phyloP scores from a whole-genome alignment of 2,888 invertebrate species.

The Oscheius sp. region DNA sequence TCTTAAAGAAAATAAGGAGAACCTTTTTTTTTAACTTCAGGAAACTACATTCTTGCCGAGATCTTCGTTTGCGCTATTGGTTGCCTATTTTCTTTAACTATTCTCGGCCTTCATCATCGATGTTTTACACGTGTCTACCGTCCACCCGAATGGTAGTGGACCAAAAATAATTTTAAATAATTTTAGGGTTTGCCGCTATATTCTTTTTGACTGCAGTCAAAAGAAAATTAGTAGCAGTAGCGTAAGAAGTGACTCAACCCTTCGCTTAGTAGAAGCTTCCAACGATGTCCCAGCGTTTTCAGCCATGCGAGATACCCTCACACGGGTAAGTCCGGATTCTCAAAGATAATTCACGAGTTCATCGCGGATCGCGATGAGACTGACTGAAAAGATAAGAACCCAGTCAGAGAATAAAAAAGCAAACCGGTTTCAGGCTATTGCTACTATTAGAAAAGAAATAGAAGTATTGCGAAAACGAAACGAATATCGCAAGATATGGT shows the following conservation, averaged over 20 bases:
- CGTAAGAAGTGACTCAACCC: background rate
- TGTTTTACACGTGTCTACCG: constrained; percentile 19
- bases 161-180: too few species aligned
- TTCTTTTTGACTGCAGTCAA: constrained; percentile 11
- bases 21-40: constrained; percentile 21
- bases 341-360: background rate
- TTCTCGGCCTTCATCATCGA: constrained; percentile 25
- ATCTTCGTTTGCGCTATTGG: constrained; percentile 31
- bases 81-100: constrained; percentile 24
- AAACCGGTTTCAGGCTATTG: constrained; percentile 21
- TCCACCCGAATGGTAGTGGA: constrained; percentile 30
- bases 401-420: background rate
- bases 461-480: background rate
- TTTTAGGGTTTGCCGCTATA: constrained; percentile 19
- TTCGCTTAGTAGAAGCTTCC: background rate
- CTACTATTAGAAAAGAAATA: constrained; percentile 18
- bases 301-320: constrained; percentile 6
- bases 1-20: background rate
- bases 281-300: background rate
- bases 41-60: constrained; percentile 33
- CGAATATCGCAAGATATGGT: constrained; percentile 13
- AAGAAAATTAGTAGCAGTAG: background rate
- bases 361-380: background rate
- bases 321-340: constrained; percentile 7
- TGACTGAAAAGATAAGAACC: background rate